Conservation (phyloP, 37 sponge, comb jelly and placozoan genomes). For the Tethya wilhelma region DNA sequence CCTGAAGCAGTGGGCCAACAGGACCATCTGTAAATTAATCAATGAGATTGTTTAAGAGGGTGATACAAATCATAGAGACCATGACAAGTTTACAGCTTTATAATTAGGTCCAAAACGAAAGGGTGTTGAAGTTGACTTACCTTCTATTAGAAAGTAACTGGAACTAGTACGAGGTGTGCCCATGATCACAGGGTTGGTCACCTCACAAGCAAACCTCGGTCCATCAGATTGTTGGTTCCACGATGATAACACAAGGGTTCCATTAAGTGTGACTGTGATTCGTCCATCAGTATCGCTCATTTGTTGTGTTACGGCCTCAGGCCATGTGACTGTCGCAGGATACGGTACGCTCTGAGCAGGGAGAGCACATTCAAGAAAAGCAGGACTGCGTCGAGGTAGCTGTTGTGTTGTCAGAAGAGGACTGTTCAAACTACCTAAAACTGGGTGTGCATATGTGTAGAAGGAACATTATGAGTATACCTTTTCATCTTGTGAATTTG, state of each 20-base stretch:
- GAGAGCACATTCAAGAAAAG: no score
- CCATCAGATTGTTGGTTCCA: neutral
- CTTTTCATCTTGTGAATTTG: no score
- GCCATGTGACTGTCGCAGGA: slow-evolving; percentile 6
- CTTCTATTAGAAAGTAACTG: neutral
- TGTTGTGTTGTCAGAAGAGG: no score
- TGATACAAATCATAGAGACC: no score
- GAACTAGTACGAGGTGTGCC: neutral
- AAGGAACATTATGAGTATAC: no score
- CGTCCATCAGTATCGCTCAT: neutral
- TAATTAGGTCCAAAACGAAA: no score
- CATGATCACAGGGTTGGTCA: slow-evolving; percentile 19
- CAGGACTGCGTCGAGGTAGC: no score
- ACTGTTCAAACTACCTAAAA: no score
- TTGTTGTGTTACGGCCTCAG: neutral
- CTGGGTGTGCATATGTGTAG: no score
- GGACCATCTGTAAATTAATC: neutral
- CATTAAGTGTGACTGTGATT: slow-evolving; percentile 20
- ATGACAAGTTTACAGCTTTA: no score
- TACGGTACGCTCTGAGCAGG: slow-evolving; percentile 26
- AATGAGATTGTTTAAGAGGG: neutral
- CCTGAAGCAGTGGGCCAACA: neutral
- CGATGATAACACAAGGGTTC: slow-evolving; percentile 20
- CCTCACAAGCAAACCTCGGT: slow-evolving; percentile 3
- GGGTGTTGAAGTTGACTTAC: neutral